Conservation (phyloP, 2,797 vertebrate genomes). For the Microctenopoma steveboyesi region DNA sequence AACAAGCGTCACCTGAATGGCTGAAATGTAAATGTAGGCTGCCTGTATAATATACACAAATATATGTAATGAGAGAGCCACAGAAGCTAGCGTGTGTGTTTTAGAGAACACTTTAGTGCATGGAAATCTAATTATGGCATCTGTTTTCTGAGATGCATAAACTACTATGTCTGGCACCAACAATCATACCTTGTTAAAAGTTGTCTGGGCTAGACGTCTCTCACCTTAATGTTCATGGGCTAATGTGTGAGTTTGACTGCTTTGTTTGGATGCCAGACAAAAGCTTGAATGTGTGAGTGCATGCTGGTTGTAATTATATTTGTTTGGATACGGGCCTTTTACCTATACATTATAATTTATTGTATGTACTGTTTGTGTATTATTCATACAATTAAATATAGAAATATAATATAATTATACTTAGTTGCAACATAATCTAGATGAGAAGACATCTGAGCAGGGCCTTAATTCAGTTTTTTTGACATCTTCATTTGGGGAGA, state of each 20-base stretch:
- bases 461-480: too few relatives aligned
- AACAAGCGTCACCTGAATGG: conserved; percentile 42
- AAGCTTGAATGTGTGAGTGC: conserved; percentile 3
- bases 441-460: too few relatives aligned
- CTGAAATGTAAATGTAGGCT: conserved; percentile 55
- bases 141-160: conserved; percentile 62
- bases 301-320: background rate
- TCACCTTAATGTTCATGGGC: conserved; percentile 36
- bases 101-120: conserved; percentile 70
- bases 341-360: too few relatives aligned
- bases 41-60: conserved; percentile 39
- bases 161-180: conserved; percentile 64
- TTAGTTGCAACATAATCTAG: too few relatives aligned
- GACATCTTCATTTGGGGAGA: too few relatives aligned
- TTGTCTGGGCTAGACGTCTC: conserved; percentile 52
- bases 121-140: conserved; percentile 67
- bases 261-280: conserved; percentile 23
- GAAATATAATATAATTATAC: too few relatives aligned
- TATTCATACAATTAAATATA: background rate
- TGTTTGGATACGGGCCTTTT: conserved; percentile 8
- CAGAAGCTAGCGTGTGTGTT: conserved; percentile 22
- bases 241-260: conserved; percentile 7
- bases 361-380: background rate
- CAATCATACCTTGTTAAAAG: conserved; percentile 54
- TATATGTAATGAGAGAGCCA: conserved; percentile 36